phyloP scores from a whole-genome alignment of 2,113 vertebrate species.

The Hydrolagus affinis region DNA sequence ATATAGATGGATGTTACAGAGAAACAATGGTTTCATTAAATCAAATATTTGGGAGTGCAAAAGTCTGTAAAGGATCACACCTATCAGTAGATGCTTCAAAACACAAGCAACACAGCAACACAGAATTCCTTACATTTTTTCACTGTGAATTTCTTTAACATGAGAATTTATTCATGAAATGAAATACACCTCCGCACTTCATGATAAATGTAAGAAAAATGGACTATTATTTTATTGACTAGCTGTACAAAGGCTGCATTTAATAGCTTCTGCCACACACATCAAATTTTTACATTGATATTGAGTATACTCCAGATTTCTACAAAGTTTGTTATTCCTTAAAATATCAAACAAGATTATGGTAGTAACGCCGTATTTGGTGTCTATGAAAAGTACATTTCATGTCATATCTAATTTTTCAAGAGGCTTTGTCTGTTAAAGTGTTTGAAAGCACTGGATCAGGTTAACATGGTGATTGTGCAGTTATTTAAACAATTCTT shows the following conservation, averaged over 20 bases:
- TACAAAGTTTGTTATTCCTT: conserved; percentile 16
- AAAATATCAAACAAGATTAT: conserved; percentile 21
- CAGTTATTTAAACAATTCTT: background rate
- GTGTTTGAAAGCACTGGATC: background rate
- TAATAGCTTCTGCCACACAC: conserved; percentile 1
- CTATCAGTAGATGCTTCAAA: background rate
- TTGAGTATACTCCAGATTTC: conserved; percentile 22
- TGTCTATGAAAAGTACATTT: background rate
- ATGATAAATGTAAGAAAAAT: background rate
- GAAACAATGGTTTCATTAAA: conserved; percentile 12
- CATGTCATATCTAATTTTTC: background rate
- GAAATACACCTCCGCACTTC: background rate
- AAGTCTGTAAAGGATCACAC: background rate
- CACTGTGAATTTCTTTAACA: background rate
- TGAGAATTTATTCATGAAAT: conserved; percentile 13
- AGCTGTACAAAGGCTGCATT: conserved; percentile 7
- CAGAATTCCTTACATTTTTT: conserved; percentile 1
- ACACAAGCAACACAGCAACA: background rate
- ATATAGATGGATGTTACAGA: background rate
- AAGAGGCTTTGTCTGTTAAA: background rate
- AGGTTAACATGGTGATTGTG: background rate
- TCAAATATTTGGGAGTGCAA: background rate
- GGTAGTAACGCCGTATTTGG: background rate
- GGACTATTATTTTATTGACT: background rate
- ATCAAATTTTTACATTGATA: conserved; percentile 12